Evolutionary conservation across 2,113 vertebrate species (phyloP), one percentile per base, ranked within the genome.

Genomic region (Argyrosomus japonicus): DNA sequence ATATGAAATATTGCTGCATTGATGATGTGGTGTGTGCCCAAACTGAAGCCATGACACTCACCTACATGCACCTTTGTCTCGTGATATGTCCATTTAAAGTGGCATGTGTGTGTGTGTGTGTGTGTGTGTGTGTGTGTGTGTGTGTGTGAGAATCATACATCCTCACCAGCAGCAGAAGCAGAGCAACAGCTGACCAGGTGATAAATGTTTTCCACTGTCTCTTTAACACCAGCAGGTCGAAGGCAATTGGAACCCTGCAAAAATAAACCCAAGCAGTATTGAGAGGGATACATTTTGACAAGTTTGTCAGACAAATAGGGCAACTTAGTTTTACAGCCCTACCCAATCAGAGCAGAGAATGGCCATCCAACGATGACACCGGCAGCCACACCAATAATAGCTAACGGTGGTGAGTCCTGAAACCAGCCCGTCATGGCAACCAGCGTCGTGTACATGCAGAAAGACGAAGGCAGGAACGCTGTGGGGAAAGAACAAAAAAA

Each of bases 351-450:
- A 29, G 92, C 97, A 25, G 98, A 98, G 92, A 99, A 99, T 0
- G 98, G 98, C 98, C 98, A 99, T 80, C 97, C 98, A 36, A 99
- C 79, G 18, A 99, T 95, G 64, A 96, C 96, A 21, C 98, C 98
- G 0, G 97, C 97, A 0, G 97, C 98, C 83, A 98, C 95, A 0
- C 97, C 98, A 75, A 97, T 88, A 64, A 99, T 94, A 1, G 98
- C 98, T 70, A 99, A 83, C 0, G 96, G 95, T 7, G 95, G 93
- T 7, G 93, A 97, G 87, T 99, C 97, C 96, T 97, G 97, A 75
- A 97, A 99, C 98, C 98, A 99, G 60, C 98, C 98, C 0, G 98
- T 98, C 97, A 99, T 97, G 67, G 98, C 97, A 40, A 99, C 83
- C 90, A 98, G 61, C 0, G 98, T 99, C 10, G 96, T 97, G 36